Conservation (phyloP, 2,113 vertebrate genomes). For the Galemys pyrenaicus region DNA sequence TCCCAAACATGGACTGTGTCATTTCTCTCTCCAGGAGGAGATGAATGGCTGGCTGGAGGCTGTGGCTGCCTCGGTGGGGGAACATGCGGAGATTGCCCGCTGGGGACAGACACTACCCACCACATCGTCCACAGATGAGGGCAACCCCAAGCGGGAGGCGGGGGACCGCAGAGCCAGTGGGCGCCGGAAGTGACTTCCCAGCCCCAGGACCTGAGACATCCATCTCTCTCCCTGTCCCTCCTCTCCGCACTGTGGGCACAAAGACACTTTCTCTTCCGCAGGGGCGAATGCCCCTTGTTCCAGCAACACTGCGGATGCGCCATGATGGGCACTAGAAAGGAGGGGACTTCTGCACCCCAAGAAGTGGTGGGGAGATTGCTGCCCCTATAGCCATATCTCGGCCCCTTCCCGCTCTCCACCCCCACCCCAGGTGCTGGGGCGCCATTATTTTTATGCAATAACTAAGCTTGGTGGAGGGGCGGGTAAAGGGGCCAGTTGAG, state of each 20-base stretch:
- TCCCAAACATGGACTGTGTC: neutral
- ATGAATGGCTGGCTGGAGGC: slow-evolving; percentile 91
- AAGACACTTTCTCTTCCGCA: slow-evolving; percentile 67
- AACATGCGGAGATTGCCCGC: slow-evolving; percentile 92
- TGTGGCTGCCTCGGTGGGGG: slow-evolving; percentile 86
- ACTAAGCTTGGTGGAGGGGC: slow-evolving; percentile 61
- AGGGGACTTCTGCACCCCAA: slow-evolving; percentile 67
- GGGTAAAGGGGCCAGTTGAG: slow-evolving; percentile 60
- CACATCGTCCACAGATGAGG: slow-evolving; percentile 96
- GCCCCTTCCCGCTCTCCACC: slow-evolving; percentile 65
- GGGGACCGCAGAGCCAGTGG: slow-evolving; percentile 90
- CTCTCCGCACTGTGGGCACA: slow-evolving; percentile 63
- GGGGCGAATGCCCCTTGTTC: slow-evolving; percentile 38
- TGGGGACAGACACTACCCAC: slow-evolving; percentile 92
- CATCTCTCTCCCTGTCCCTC: neutral
- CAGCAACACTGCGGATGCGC: slow-evolving; percentile 16
- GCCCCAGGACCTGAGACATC: neutral
- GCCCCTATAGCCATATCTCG: slow-evolving; percentile 79
- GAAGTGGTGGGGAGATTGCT: slow-evolving; percentile 50
- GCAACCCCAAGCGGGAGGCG: slow-evolving; percentile 89
- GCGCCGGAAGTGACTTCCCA: slow-evolving; percentile 88
- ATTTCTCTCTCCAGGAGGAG: slow-evolving; percentile 88
- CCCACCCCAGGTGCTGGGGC: slow-evolving; percentile 77
- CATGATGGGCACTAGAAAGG: slow-evolving; percentile 62
- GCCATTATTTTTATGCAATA: slow-evolving; percentile 83